Base-by-base conservation (phyloP, 2,888 invertebrate species). In the Acrocyrtus sp. region DNA sequence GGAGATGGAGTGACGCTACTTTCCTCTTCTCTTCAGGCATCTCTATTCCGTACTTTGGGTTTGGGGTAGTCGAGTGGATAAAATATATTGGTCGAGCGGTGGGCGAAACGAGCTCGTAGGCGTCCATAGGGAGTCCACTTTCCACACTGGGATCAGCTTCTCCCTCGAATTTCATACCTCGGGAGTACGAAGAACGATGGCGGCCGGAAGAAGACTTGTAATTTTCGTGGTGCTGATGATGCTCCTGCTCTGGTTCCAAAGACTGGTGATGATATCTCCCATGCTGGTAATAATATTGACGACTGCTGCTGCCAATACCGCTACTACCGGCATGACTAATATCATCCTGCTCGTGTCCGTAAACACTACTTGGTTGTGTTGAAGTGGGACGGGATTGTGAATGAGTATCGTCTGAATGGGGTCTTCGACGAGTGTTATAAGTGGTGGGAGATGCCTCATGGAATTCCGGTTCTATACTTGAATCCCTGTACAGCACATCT, bases 91-190 rank as follows among this genome's bases (percentile, higher is more conserved):
- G 70, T 50, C 70, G 1, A 10, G 62, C 48, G 17, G 70, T 57
- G n/a, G 70, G 70, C 12, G 70, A 70, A 4, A 62, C 50, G 6
- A 43, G 19, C 19, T 70, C 70, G 39, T 63, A 70, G 56, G 70
- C 62, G 50, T 69, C 69, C n/a, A 43, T n/a, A 6, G 51, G 29
- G 15, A 47, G 43, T 6, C 26, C 57, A 21, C 27, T 47, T 19
- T 45, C 61, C n/a, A n/a, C n/a, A n/a, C n/a, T n/a, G n/a, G n/a
- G n/a, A 2, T 47, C 43, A 19, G 53, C 54, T 8, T 50, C 41
- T n/a, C n/a, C 22, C 15, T 48, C 48, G 24, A 70, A 70, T 63
- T 70, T 62, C 41, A 70, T 19, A 27, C 24, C 57, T 39, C 70
- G 56, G n/a, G 50, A 47, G 6, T 41, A 57, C 24, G 70, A 57